These are phyloP conservation scores for Trinectes maculatus DNA, from an alignment of 2,113 vertebrate species.

Conservation along the genomic window DNA sequence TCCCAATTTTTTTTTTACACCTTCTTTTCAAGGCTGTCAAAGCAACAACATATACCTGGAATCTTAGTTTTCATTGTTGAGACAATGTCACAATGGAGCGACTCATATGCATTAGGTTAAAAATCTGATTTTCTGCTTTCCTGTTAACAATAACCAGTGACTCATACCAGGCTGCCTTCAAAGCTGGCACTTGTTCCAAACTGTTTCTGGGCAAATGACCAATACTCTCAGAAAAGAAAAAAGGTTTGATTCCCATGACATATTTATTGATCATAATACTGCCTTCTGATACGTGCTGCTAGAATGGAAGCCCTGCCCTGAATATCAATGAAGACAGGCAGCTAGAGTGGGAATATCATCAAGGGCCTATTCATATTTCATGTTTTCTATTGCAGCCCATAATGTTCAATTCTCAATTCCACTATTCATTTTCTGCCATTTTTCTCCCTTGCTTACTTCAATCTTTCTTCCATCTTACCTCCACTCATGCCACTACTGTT, in stretches of 20 bases:
- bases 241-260: constrained; percentile 74
- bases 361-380: constrained; percentile 74
- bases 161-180: constrained; percentile 59
- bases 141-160: constrained; percentile 67
- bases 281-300: constrained; percentile 75
- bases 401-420: constrained; percentile 60
- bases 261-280: constrained; percentile 79
- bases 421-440: constrained; percentile 58
- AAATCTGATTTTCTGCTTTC: constrained; percentile 68
- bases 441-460: constrained; percentile 22
- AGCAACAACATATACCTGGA: neutral
- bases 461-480: constrained; percentile 37
- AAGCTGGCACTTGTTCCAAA: constrained; percentile 61
- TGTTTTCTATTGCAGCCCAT: constrained; percentile 65
- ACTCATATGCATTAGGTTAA: constrained; percentile 61
- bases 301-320: constrained; percentile 59
- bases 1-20: constrained; percentile 59
- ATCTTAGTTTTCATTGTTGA: constrained; percentile 31
- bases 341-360: constrained; percentile 72
- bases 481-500: constrained; percentile 46
- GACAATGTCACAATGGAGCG: constrained; percentile 36
- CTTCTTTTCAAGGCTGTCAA: constrained; percentile 58
- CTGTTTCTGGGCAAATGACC: constrained; percentile 77
- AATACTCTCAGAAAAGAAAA: constrained; percentile 73
- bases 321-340: constrained; percentile 77